Evolutionary conservation across 35 echinoderm and acorn worm genomes (phyloP).

Genomic region (Hemicentrotus pulcherrimus): DNA sequence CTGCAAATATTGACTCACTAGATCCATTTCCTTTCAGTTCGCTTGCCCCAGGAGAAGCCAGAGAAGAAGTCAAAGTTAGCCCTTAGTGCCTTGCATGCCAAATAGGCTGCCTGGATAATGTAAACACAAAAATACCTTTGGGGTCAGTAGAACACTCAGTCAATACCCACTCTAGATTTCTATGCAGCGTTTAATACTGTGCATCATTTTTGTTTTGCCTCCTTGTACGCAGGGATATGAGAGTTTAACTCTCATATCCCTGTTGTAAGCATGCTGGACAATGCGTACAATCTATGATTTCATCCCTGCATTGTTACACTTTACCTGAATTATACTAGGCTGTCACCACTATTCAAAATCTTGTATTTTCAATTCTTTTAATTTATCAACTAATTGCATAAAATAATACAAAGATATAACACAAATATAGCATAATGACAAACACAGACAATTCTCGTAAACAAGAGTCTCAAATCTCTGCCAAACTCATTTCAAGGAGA

Average conservation of each 20-base stretch:
- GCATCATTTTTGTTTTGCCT: neutral
- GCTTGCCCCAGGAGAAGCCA: slow-evolving; percentile 69
- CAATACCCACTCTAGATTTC: neutral
- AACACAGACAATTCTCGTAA: too few relatives aligned
- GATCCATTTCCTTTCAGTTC: slow-evolving; percentile 83
- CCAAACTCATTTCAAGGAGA: too few relatives aligned
- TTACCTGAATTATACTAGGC: too few relatives aligned
- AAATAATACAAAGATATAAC: too few relatives aligned
- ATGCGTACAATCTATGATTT: too few relatives aligned
- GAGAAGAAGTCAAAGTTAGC: slow-evolving; percentile 79
- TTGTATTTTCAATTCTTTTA: too few relatives aligned
- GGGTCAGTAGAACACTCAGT: neutral
- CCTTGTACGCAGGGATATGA: neutral
- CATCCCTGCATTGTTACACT: too few relatives aligned
- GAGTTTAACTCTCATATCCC: too few relatives aligned
- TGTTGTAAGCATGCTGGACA: neutral
- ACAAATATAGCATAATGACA: too few relatives aligned
- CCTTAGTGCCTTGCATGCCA: slow-evolving; percentile 58
- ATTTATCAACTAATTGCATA: too few relatives aligned
- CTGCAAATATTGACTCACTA: slow-evolving; percentile 59
- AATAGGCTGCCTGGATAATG: slow-evolving; percentile 72
- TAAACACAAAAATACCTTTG: neutral
- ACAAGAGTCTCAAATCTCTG: too few relatives aligned
- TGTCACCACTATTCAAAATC: too few relatives aligned
- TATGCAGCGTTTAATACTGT: neutral